These are phyloP conservation scores for Lepisosteus osseus DNA, from an alignment of 2,113 vertebrate species.

Conservation along the genomic window DNA sequence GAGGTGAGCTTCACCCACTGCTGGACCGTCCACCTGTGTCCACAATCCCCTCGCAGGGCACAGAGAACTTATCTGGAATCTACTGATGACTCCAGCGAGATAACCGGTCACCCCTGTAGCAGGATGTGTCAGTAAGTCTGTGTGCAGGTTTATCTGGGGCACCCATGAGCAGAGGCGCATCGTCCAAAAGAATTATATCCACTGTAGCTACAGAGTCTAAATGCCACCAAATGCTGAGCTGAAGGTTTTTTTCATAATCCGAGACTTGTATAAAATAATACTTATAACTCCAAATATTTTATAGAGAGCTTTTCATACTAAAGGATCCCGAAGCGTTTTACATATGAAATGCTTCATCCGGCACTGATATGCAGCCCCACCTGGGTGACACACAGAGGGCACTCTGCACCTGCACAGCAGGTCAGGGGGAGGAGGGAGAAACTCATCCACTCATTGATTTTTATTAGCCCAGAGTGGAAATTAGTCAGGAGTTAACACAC, in stretches of 20 bases:
- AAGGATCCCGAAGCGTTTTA: too few species aligned
- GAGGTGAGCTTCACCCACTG: slow-evolving; percentile 39
- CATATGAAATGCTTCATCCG: too few species aligned
- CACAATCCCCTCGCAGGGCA: slow-evolving; percentile 27
- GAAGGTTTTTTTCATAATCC: background rate
- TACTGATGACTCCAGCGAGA: slow-evolving; percentile 20
- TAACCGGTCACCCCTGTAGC: slow-evolving; percentile 12
- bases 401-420: too few species aligned
- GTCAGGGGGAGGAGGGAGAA: too few species aligned
- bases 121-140: slow-evolving; percentile 20
- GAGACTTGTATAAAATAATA: too few species aligned
- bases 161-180: slow-evolving; percentile 15
- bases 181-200: slow-evolving; percentile 26
- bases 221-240: slow-evolving; percentile 37
- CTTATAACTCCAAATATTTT: too few species aligned
- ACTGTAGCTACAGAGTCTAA: slow-evolving; percentile 12
- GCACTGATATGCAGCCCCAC: too few species aligned
- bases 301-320: too few species aligned
- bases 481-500: slow-evolving; percentile 13
- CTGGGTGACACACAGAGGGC: too few species aligned
- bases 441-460: too few species aligned
- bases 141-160: slow-evolving; percentile 12
- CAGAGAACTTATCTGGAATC: slow-evolving; percentile 26
- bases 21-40: slow-evolving; percentile 22
- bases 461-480: background rate